Evolutionary conservation across 64 coral and sea anemone genomes (phyloP).

Genomic region (Montipora sp.): DNA sequence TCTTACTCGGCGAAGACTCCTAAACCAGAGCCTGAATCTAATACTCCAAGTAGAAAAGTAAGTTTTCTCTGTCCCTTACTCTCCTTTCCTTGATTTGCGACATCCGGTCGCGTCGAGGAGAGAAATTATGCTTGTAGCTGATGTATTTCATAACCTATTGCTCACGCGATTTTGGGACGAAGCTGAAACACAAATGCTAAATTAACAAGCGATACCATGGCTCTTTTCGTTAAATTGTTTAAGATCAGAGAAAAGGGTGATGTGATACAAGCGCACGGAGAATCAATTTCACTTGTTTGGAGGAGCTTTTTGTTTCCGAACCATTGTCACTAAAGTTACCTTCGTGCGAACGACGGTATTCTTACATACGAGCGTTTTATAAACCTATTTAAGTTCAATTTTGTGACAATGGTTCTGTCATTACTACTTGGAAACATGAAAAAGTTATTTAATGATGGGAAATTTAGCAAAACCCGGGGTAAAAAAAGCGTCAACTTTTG

Average conservation of each 20-base stretch:
- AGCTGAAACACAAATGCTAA: neutral
- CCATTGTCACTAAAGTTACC: neutral
- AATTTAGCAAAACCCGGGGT: no score
- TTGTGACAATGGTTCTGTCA: neutral
- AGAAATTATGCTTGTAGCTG: neutral
- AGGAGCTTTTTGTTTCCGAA: neutral
- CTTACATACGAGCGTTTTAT: constrained; percentile 4
- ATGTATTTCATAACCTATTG: neutral
- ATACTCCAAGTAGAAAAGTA: constrained; percentile 50
- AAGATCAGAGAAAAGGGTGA: neutral
- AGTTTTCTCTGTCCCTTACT: constrained; percentile 25
- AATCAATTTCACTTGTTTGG: neutral
- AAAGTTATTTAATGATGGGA: neutral
- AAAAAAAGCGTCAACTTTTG: neutral
- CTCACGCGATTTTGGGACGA: neutral
- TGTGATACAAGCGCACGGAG: neutral
- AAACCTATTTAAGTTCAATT: constrained; percentile 18
- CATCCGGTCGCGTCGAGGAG: constrained; percentile 1
- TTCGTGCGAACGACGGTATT: neutral
- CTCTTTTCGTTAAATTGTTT: neutral
- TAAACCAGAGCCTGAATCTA: constrained; percentile 49
- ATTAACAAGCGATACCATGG: no score
- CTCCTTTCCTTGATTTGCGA: neutral
- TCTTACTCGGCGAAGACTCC: constrained; percentile 39
- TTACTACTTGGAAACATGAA: neutral